A percentile compares a stretch with the other conserved stretches of the same genome.
These are phyloP conservation scores for Chaetorhynchus papuensis DNA, from an alignment of 2,113 vertebrate species.

Conservation along the genomic window DNA sequence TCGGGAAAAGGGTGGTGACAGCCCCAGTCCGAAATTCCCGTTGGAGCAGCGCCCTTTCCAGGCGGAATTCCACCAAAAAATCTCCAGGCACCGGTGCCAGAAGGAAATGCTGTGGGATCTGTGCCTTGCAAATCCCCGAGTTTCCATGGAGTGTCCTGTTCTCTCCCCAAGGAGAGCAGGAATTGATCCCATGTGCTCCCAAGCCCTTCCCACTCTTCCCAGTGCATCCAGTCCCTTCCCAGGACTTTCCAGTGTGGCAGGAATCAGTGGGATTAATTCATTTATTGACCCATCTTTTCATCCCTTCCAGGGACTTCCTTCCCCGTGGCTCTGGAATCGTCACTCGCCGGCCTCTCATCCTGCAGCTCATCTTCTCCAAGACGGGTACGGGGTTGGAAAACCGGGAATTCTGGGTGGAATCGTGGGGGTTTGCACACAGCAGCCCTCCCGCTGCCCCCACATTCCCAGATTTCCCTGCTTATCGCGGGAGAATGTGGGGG, in stretches of 20 bases:
- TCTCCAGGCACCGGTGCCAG: accelerated
- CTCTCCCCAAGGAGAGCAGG: background rate
- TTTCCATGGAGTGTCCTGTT: accelerated
- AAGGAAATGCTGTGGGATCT: background rate
- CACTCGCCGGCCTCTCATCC: slow-evolving; percentile 91
- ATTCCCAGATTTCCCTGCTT: background rate
- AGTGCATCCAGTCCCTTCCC: background rate
- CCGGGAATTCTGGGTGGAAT: accelerated
- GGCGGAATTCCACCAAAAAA: background rate
- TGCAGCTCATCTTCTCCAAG: slow-evolving; percentile 95
- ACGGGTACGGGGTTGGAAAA: slow-evolving; percentile 74
- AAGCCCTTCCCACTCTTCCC: background rate
- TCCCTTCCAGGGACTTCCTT: slow-evolving; percentile 87
- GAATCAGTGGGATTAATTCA: accelerated
- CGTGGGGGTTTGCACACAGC: background rate
- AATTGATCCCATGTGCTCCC: background rate
- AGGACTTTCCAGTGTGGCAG: background rate
- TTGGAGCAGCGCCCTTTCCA: background rate
- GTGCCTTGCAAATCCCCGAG: background rate
- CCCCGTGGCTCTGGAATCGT: slow-evolving; percentile 95
- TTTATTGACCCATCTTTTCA: background rate
- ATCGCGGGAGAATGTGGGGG: accelerated
- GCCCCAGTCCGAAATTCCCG: accelerated
- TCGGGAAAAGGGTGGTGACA: background rate
- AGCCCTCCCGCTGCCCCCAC: background rate